Conservation (phyloP, 2,113 vertebrate species). For the Hippocampus guttulatus region DNA sequence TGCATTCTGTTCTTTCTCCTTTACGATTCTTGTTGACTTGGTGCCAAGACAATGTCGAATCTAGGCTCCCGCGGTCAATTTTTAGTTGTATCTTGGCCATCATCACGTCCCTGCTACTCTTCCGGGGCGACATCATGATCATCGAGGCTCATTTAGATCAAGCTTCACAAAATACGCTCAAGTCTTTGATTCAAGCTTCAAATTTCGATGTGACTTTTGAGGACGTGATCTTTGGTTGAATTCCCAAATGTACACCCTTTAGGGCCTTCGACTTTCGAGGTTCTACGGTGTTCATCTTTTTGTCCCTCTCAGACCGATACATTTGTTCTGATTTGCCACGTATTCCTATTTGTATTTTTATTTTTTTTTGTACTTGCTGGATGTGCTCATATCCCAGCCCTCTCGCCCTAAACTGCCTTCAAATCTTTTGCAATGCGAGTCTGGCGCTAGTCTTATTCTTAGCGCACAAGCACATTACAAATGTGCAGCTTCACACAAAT, state of each 20-base stretch:
- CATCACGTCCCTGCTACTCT: not conserved
- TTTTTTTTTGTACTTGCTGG: conserved; percentile 28
- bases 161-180: too few species aligned
- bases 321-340: conserved; percentile 13
- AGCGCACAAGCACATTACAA: conserved; percentile 16
- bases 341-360: not conserved
- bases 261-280: too few species aligned
- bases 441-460: conserved; percentile 32
- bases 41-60: too few species aligned
- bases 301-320: not conserved
- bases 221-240: too few species aligned
- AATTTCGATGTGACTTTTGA: too few species aligned
- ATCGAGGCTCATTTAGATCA: too few species aligned
- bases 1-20: not conserved
- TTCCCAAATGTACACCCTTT: too few species aligned
- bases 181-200: too few species aligned
- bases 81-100: not conserved
- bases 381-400: conserved; percentile 34
- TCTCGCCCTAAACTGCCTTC: conserved; percentile 36
- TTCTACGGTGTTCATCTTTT: not conserved
- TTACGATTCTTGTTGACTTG: too few species aligned
- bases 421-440: conserved; percentile 35
- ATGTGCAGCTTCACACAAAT: conserved; percentile 14
- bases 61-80: too few species aligned
- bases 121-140: not conserved